phyloP scores from a whole-genome alignment of 2,797 vertebrate genomes.

The Nothura maculosa region DNA sequence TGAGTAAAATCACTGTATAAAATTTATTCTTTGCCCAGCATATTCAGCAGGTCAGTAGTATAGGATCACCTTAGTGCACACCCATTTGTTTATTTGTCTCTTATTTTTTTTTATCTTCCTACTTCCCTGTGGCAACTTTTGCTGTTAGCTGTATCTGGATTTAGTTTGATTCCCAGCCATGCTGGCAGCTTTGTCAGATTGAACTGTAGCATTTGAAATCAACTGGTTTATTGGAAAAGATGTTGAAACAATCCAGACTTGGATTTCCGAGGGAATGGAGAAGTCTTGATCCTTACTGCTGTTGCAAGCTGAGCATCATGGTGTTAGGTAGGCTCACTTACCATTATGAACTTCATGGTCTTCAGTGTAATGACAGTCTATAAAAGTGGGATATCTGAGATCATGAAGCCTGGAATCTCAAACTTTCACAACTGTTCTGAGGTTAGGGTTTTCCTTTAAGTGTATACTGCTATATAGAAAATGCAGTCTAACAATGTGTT shows the following conservation, averaged over 20 bases:
- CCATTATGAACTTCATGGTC: neutral
- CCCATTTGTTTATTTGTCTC: constrained; percentile 9
- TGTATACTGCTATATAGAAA: neutral
- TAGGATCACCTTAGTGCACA: constrained; percentile 31
- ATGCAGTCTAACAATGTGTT: neutral
- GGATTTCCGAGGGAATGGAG: constrained; percentile 24
- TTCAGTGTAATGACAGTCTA: neutral
- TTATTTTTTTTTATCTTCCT: neutral
- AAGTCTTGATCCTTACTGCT: constrained; percentile 5
- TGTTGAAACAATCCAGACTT: constrained; percentile 46
- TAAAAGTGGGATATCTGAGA: neutral
- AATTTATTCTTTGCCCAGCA: constrained; percentile 6
- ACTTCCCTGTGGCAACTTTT: constrained; percentile 37
- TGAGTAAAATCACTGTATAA: neutral
- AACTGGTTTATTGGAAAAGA: constrained; percentile 34
- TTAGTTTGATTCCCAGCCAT: constrained; percentile 37
- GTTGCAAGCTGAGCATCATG: neutral
- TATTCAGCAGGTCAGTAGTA: constrained; percentile 22
- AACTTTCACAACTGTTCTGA: neutral
- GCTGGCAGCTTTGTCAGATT: constrained; percentile 45
- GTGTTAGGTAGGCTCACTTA: neutral
- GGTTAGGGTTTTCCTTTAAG: neutral
- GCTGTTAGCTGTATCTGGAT: constrained; percentile 26
- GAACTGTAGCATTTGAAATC: constrained; percentile 49
- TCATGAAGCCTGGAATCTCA: neutral